Evolutionary conservation across 2,797 vertebrate genomes (phyloP), one percentile per base, ranked within the genome.

Genomic region (Pempheris klunzingeri): DNA sequence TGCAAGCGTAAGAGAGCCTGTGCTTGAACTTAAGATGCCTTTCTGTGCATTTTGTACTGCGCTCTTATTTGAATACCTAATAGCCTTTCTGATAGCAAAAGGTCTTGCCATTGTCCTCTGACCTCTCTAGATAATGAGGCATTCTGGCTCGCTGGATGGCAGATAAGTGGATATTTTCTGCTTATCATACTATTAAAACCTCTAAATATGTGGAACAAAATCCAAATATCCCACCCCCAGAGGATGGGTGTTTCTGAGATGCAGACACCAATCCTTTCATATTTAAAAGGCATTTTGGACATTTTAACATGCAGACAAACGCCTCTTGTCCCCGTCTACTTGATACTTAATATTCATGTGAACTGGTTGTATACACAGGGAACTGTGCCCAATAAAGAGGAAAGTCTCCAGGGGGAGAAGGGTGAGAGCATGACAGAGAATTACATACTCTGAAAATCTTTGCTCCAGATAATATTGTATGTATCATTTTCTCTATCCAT

Each of bases 81-180:
- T 73, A 26, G 30, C 30, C 7, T 54, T 73, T 18, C 41, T 72
- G 41, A 61, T 50, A 66, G 50, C 41, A 67, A 63, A n/a, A 78
- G 67, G 67, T 82, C 67, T 67, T 70, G 65, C 64, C 60, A 59
- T 50, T 71, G 57, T 67, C 30, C 14, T 30, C 12, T 78, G 71
- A 84, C 74, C 82, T 77, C 46, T 70, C 30, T 20, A 65, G 47
- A 80, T 87, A 87, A 79, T 82, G 68, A 88, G 30, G 69, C 17
- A 52, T 61, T 65, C 47, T 54, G 34, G 13, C 34, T 43, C 55
- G 73, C 20, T 30, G 12, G 68, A 65, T 0, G 1, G 60, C 17
- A 1, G n/a, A 36, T 28, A 71, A 57, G 43, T 44, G 39, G 26
- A 58, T 34, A 10, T 28, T 32, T 68, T 70, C 46, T 58, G 30